phyloP scores from a whole-genome alignment of 2,797 vertebrate species.

The Molothrus aeneus region DNA sequence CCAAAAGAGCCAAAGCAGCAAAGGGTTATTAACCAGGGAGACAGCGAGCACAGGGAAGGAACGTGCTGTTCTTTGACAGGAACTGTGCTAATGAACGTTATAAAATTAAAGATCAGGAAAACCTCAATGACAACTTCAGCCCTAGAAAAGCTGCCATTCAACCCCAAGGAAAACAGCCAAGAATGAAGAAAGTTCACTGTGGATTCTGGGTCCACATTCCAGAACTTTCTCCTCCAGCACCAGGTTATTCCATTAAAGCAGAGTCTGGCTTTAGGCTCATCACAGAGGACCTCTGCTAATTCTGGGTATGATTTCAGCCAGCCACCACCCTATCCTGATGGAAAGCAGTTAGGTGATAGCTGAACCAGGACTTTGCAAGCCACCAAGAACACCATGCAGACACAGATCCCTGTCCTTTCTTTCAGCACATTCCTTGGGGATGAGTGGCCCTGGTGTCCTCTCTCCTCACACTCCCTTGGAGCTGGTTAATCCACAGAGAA shows the following conservation, averaged over 20 bases:
- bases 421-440: background rate
- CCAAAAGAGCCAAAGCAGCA: background rate
- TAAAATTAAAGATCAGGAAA: conserved; percentile 34
- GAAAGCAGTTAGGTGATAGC: background rate
- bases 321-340: rapidly evolving
- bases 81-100: conserved; percentile 10
- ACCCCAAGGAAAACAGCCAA: background rate
- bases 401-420: background rate
- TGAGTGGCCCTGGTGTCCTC: rapidly evolving
- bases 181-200: background rate
- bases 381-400: background rate
- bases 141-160: background rate
- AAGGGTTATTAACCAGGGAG: background rate
- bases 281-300: background rate
- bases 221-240: background rate
- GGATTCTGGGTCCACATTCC: background rate
- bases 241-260: background rate
- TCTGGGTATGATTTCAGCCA: background rate
- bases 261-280: background rate
- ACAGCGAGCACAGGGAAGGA: background rate
- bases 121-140: background rate
- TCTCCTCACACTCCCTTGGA: background rate
- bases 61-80: conserved; percentile 29
- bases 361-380: background rate
- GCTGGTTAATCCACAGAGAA: background rate